These are phyloP conservation scores for Athetis lepigone DNA, from an alignment of 2,888 invertebrate species.

Conservation along the genomic window DNA sequence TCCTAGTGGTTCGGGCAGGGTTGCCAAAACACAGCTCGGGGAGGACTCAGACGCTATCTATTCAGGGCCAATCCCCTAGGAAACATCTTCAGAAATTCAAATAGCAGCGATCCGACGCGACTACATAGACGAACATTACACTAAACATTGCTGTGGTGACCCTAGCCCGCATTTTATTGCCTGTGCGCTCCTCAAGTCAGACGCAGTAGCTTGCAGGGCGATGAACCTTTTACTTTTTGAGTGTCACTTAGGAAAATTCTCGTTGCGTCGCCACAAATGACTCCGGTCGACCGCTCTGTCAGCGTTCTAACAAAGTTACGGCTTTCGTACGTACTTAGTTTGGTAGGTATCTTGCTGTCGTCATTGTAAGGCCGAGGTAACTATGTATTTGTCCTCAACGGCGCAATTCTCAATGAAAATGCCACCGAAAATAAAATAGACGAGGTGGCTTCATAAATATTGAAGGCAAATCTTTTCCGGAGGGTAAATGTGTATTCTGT, in stretches of 20 bases:
- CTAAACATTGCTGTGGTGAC: constrained; percentile 60
- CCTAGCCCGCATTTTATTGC: constrained; percentile 50
- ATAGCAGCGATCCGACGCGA: constrained; percentile 69
- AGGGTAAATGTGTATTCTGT: constrained; percentile 44
- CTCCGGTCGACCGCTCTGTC: constrained; percentile 38
- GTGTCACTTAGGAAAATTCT: constrained; percentile 46
- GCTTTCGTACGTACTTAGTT: constrained; percentile 22
- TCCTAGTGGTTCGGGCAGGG: constrained; percentile 65
- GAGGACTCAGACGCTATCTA: constrained; percentile 53
- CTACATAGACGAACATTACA: constrained; percentile 66
- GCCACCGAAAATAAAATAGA: constrained; percentile 49
- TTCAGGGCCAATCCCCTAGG: constrained; percentile 65
- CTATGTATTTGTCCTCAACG: constrained; percentile 49
- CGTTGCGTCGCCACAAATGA: constrained; percentile 41
- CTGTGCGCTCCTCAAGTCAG: constrained; percentile 37
- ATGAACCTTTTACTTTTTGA: constrained; percentile 56
- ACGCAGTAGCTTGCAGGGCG: constrained; percentile 45
- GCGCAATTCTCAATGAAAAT: constrained; percentile 55
- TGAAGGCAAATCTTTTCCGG: constrained; percentile 48
- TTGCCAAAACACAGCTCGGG: constrained; percentile 66
- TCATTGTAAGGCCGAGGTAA: constrained; percentile 41
- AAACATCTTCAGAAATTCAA: constrained; percentile 77
- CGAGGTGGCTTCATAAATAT: constrained; percentile 47
- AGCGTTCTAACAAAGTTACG: constrained; percentile 43
- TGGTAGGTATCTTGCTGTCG: constrained; percentile 16